Conservation (phyloP, 2,113 vertebrate genomes). For the Indri indri region DNA sequence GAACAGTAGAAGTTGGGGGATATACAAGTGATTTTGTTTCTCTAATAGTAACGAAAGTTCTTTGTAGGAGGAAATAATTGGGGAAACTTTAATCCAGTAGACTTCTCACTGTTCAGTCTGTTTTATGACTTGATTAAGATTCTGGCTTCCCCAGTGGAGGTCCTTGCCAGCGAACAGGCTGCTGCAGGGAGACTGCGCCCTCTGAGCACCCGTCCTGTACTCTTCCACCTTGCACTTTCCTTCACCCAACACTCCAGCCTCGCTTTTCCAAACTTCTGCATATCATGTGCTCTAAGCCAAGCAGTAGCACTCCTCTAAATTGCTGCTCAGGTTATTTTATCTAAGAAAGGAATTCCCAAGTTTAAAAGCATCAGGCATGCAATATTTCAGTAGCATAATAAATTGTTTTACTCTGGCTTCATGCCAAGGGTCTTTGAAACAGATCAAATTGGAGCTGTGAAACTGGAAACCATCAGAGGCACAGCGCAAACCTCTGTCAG, state of each 20-base stretch:
- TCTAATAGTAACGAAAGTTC: background rate
- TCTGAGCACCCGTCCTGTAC: background rate
- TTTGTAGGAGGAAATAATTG: background rate
- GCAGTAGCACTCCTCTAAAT: background rate
- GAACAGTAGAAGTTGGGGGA: background rate
- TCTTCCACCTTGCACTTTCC: background rate
- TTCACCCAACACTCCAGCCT: background rate
- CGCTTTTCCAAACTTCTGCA: background rate
- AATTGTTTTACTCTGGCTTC: background rate
- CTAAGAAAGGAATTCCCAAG: background rate
- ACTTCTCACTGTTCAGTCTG: background rate
- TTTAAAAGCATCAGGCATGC: background rate
- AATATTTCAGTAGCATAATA: background rate
- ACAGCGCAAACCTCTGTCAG: background rate
- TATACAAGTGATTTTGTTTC: constrained; percentile 29
- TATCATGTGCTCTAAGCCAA: background rate
- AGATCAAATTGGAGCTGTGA: background rate
- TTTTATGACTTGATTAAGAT: background rate
- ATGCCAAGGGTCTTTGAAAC: background rate
- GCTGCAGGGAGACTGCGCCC: rapidly evolving
- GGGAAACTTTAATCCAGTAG: background rate
- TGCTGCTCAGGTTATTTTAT: background rate
- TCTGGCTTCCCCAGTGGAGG: background rate
- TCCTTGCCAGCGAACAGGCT: background rate
- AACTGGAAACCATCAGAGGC: background rate